Percentiles rank a stretch among this genome's conserved stretches.
Conservation (phyloP, 2,888 invertebrate species). For the Papilio elwesi region DNA sequence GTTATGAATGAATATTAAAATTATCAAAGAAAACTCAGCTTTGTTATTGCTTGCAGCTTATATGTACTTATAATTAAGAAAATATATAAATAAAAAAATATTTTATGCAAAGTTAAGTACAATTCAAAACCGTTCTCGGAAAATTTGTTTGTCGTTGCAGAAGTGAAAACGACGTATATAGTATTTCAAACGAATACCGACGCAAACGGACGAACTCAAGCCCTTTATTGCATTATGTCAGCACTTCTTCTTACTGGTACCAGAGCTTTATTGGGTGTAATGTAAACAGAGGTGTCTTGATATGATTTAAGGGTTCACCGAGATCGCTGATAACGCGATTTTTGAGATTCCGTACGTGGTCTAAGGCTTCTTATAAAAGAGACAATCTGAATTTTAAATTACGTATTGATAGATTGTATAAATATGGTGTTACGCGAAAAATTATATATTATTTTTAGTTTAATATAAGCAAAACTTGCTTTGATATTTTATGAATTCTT, state of each 20-base stretch:
- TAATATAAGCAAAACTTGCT: not conserved
- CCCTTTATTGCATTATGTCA: constrained; percentile 35
- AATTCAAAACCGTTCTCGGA: not conserved
- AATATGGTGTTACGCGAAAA: not conserved
- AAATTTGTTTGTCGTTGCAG: not conserved
- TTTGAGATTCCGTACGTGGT: not conserved
- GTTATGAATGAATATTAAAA: no score
- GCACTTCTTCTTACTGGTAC: constrained; percentile 26
- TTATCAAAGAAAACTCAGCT: no score
- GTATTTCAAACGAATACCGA: constrained; percentile 26
- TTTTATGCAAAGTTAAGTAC: no score
- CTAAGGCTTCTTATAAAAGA: not conserved
- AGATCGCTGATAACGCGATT: constrained; percentile 16
- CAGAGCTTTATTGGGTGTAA: constrained; percentile 40
- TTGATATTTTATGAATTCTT: not conserved
- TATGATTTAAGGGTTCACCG: constrained; percentile 37
- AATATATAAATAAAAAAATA: no score
- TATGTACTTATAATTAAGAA: no score
- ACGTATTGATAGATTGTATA: not conserved
- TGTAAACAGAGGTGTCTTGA: constrained; percentile 40
- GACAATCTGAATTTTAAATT: not conserved
- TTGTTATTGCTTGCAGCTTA: no score
- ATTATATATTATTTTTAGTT: no score
- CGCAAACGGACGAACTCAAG: constrained; percentile 20
- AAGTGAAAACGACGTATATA: not conserved